Evolutionary conservation across 1,140 invertebrate genomes (phyloP).

Genomic region (Eriocheir sinensis): DNA sequence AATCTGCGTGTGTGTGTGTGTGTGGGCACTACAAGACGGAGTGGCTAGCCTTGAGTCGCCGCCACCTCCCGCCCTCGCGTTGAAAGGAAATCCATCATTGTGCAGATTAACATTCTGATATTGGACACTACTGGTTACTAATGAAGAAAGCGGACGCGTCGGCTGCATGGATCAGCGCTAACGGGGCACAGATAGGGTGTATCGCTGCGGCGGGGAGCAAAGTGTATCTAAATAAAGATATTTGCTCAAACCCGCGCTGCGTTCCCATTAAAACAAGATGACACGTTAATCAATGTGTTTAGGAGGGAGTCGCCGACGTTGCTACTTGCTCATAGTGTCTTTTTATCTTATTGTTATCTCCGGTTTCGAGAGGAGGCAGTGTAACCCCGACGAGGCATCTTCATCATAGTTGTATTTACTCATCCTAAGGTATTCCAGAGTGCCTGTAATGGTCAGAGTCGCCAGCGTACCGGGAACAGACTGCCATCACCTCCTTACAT

Average conservation of each 20-base stretch:
- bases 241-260: background rate
- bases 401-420: too few relatives aligned
- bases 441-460: too few relatives aligned
- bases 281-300: background rate
- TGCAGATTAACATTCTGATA: background rate
- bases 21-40: background rate
- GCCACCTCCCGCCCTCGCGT: background rate
- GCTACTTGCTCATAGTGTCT: too few relatives aligned
- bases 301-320: too few relatives aligned
- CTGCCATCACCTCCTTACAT: too few relatives aligned
- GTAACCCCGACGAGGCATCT: too few relatives aligned
- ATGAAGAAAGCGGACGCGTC: background rate
- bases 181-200: background rate
- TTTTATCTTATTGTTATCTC: too few relatives aligned
- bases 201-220: background rate
- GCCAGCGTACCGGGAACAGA: too few relatives aligned
- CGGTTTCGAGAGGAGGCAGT: too few relatives aligned
- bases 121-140: background rate
- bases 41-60: background rate
- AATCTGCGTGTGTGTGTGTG: background rate
- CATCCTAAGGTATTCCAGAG: too few relatives aligned
- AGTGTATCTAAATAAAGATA: background rate
- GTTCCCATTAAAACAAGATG: background rate
- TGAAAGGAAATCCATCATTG: background rate
- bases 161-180: background rate